Conservation (phyloP, 2,113 vertebrate genomes). For the Cololabis saira region DNA sequence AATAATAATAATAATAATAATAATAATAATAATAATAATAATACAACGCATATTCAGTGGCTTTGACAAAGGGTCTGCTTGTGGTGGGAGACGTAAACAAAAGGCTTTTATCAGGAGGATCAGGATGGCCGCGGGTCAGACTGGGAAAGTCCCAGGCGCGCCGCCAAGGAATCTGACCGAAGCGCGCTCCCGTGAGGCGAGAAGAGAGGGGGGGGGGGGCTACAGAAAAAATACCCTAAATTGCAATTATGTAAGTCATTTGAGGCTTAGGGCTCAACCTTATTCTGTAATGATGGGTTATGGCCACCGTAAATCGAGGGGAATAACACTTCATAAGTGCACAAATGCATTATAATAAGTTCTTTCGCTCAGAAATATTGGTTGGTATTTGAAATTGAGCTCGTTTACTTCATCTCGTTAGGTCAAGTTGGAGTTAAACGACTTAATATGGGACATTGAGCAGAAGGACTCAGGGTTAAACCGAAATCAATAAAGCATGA, state of each 20-base stretch:
- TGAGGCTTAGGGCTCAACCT: not conserved
- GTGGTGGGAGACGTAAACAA: slow-evolving; percentile 68
- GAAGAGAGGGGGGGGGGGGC: not conserved
- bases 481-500: not conserved
- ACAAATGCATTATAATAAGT: not conserved
- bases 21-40: not conserved
- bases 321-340: not conserved
- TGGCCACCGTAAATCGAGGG: not conserved
- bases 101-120: slow-evolving; percentile 71
- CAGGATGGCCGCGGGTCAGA: slow-evolving; percentile 71
- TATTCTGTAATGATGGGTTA: no score
- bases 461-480: not conserved
- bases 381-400: not conserved
- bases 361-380: slow-evolving; percentile 30
- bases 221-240: slow-evolving; percentile 26
- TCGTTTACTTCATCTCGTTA: not conserved
- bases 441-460: no score
- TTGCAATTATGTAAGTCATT: not conserved
- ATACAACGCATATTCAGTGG: not conserved
- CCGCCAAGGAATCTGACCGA: slow-evolving; percentile 83
- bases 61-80: not conserved
- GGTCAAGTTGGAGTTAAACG: not conserved
- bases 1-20: no score
- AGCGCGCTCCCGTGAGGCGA: slow-evolving; percentile 62
- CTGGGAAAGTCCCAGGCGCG: slow-evolving; percentile 96